These are phyloP conservation scores for Orussus abietinus DNA, from an alignment of 1,140 invertebrate genomes.

Conservation along the genomic window DNA sequence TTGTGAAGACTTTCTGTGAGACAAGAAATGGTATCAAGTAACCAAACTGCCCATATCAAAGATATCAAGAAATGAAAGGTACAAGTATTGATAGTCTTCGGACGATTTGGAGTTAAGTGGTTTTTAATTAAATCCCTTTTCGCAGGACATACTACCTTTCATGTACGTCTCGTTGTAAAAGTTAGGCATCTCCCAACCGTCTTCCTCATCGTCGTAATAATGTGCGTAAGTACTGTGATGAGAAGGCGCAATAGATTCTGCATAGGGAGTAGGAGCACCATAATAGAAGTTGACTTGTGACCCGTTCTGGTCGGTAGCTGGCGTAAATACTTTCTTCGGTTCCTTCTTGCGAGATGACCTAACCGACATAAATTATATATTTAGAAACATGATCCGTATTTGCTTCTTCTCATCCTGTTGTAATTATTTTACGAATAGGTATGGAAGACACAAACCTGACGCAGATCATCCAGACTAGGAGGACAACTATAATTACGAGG, in stretches of 20 bases:
- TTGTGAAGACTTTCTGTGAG: slow-evolving; percentile 74
- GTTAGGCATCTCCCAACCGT: slow-evolving; percentile 96
- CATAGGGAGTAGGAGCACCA: slow-evolving; percentile 86
- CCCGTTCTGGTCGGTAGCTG: slow-evolving; percentile 81
- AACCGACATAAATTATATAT: slow-evolving; percentile 17
- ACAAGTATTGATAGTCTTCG: too few species aligned
- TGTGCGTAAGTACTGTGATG: slow-evolving; percentile 94
- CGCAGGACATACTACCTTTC: slow-evolving; percentile 62
- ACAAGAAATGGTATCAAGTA: too few species aligned
- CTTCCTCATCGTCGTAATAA: slow-evolving; percentile 91
- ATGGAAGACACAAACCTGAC: slow-evolving; percentile 62
- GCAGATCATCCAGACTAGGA: slow-evolving; percentile 96
- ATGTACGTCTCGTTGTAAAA: slow-evolving; percentile 96
- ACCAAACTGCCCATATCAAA: not conserved
- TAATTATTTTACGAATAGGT: slow-evolving; percentile 8
- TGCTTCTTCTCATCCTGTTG: slow-evolving; percentile 1
- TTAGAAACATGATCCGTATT: slow-evolving; percentile 5
- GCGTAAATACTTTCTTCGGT: slow-evolving; percentile 82
- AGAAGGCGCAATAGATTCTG: slow-evolving; percentile 90
- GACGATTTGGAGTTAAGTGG: too few species aligned
- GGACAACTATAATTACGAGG: slow-evolving; percentile 85
- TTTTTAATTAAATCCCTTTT: too few species aligned
- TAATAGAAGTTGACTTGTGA: slow-evolving; percentile 96
- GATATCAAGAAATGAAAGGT: slow-evolving; percentile 4
- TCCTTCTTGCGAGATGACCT: slow-evolving; percentile 78